Evolutionary conservation across 1,140 invertebrate genomes (phyloP), one percentile per base, ranked within the genome.

Genomic region (Whitmania pigra): DNA sequence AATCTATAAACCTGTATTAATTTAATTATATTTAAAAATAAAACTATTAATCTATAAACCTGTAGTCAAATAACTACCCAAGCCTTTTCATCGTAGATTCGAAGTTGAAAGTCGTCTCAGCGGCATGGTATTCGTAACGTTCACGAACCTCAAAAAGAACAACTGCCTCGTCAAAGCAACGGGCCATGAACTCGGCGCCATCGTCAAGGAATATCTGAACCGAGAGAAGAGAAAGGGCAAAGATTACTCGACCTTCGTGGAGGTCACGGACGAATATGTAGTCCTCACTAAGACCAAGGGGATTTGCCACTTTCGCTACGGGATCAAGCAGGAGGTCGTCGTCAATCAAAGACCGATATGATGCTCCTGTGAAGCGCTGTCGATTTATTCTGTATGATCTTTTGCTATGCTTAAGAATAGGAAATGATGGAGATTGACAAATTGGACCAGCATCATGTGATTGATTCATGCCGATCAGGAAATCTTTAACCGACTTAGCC

Each of bases 101-200:
- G 77, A 77, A 53, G 77, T 84, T 73, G 71, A 70, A 20, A 82
- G 81, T 20, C 75, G 74, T 54, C 75, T 85, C 4, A 76, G 76
- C 36, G 83, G 83, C 53, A 75, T 75, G 17, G 79, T 84, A 11
- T 75, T 78, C n/a, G 80, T 84, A 11, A 77, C 76, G 6, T 78
- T 84, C 40, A 76, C 78, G 43, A 82, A 82, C 73, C 31, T 79
- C 15, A 77, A 75, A 67, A 80, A 83, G 67, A 83, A 83, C 72
- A 83, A 83, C 75, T 74, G 75, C 17, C 78, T 82, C 69, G 76
- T 83, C 15, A 80, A 79, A 40, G 43, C 36, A 2, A 73, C 72
- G 0, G 72, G 72, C 0, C 27, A 70, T 31, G 68, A 69, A n/a
- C 36, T 73, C 22, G 43, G 29, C 29, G 66, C 27, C 18, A 73